A percentile compares a stretch with the other conserved stretches of the same genome.
These are phyloP conservation scores for Papilio helenus DNA, from an alignment of 1,140 invertebrate genomes.

Conservation along the genomic window DNA sequence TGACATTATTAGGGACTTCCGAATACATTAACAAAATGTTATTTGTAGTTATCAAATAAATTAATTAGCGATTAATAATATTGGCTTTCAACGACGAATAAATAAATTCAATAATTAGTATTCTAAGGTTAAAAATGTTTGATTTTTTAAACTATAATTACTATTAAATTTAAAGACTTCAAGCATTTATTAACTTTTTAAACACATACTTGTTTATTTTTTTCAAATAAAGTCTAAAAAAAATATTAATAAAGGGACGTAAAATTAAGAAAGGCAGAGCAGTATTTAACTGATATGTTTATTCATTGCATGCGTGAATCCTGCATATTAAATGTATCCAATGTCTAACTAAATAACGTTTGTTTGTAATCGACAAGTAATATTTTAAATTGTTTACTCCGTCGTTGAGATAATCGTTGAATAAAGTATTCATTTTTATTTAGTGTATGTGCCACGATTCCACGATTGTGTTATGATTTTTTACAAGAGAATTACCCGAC, in stretches of 20 bases:
- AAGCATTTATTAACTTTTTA: too few relatives aligned
- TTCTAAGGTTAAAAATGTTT: not conserved
- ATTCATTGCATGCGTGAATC: not conserved
- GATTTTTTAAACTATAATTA: too few relatives aligned
- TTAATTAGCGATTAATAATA: constrained; percentile 3
- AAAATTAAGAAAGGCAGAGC: not conserved
- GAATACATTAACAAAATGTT: not conserved
- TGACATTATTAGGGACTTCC: not conserved
- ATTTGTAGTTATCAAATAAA: constrained; percentile 15
- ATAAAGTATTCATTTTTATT: not conserved
- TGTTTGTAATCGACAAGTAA: not conserved
- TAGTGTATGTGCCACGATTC: not conserved
- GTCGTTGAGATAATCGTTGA: not conserved
- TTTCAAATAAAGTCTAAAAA: too few relatives aligned
- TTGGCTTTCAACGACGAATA: not conserved
- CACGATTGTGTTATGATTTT: too few relatives aligned
- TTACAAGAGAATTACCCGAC: too few relatives aligned
- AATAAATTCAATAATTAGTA: not conserved
- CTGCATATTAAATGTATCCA: not conserved
- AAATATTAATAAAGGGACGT: not conserved
- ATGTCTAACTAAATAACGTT: not conserved
- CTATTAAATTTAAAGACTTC: too few relatives aligned
- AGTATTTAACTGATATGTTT: not conserved
- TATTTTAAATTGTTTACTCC: not conserved
- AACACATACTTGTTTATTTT: too few relatives aligned